These are phyloP conservation scores for Crotophaga sulcirostris DNA, from an alignment of 2,113 vertebrate genomes.

Conservation along the genomic window DNA sequence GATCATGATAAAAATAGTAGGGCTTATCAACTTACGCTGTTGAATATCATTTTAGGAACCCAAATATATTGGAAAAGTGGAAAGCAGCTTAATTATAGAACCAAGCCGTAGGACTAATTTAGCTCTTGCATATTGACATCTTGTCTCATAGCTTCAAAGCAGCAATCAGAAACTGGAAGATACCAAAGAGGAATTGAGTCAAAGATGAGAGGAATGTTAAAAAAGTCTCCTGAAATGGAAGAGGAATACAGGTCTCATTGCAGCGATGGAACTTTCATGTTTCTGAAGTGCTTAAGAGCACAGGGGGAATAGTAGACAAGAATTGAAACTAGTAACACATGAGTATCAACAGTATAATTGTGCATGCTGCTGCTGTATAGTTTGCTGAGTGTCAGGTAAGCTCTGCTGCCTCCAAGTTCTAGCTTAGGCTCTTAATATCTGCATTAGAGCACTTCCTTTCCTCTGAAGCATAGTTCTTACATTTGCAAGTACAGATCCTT, in stretches of 20 bases:
- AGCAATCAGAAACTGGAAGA: constrained; percentile 53
- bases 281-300: not conserved
- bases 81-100: not conserved
- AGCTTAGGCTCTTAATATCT: not conserved
- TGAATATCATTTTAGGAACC: not conserved
- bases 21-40: not conserved
- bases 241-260: not conserved
- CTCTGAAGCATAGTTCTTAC: not conserved
- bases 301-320: not conserved
- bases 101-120: not conserved
- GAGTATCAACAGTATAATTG: not conserved
- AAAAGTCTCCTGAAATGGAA: constrained; percentile 11
- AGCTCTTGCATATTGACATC: not conserved
- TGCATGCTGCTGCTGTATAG: not conserved
- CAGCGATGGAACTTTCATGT: not conserved
- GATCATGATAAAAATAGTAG: not conserved
- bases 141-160: not conserved
- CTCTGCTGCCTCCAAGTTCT: not conserved
- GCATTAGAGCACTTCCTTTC: not conserved
- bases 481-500: not conserved
- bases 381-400: not conserved
- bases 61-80: not conserved
- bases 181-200: constrained; percentile 75
- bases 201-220: constrained; percentile 78
- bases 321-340: not conserved